Percentiles rank a stretch among this genome's conserved stretches.
Conservation (phyloP, 2,113 vertebrate genomes). For the Harpagus bidentatus region DNA sequence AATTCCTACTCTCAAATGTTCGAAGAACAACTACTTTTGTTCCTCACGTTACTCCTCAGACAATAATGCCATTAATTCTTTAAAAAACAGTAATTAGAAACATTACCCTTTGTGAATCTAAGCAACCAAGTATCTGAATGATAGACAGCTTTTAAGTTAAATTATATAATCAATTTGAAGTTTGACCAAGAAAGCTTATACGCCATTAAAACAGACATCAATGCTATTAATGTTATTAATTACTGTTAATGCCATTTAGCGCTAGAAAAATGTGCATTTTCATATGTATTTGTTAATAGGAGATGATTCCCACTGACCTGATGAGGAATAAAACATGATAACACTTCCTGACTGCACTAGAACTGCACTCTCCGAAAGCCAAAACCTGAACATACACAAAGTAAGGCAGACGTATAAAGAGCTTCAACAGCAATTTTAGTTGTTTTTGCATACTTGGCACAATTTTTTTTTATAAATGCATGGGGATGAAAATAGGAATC, state of each 20-base stretch:
- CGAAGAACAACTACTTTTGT: not conserved
- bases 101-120: not conserved
- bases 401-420: not conserved
- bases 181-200: not conserved
- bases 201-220: not conserved
- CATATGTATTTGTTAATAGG: not conserved
- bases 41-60: not conserved
- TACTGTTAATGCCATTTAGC: not conserved
- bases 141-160: not conserved
- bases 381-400: not conserved
- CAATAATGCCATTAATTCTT: not conserved
- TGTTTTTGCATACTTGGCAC: not conserved
- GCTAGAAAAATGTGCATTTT: not conserved
- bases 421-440: not conserved
- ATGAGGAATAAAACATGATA: not conserved
- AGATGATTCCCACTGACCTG: not conserved
- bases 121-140: not conserved
- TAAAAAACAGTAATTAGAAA: not conserved
- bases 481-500: not conserved
- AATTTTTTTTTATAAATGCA: not conserved
- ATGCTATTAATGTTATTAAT: not conserved
- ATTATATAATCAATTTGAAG: not conserved
- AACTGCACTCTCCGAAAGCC: not conserved
- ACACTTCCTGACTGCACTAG: not conserved
- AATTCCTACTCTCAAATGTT: not conserved